These are phyloP conservation scores for Iguana delicatissima DNA, from an alignment of 2,797 vertebrate species.

Conservation along the genomic window DNA sequence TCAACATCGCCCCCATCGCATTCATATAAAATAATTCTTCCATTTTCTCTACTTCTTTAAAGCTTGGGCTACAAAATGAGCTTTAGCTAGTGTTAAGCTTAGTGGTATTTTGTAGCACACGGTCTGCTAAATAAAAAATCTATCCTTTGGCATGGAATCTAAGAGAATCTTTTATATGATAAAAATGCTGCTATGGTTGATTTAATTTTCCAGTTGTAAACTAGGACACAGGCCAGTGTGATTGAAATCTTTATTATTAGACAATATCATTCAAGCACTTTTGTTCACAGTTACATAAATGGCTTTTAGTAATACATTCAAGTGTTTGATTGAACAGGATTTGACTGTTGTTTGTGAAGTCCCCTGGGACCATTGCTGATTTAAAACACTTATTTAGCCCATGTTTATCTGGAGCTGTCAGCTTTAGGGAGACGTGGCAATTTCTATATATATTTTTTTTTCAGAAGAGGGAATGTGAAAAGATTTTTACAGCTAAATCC, in stretches of 20 bases:
- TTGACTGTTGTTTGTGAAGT: conserved; percentile 65
- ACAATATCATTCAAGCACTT: conserved; percentile 66
- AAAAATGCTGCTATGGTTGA: conserved; percentile 72
- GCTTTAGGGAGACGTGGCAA: conserved; percentile 63
- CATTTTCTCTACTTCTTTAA: conserved; percentile 54
- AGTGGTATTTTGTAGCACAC: conserved; percentile 56
- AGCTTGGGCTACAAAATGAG: conserved; percentile 61
- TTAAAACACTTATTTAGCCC: conserved; percentile 70
- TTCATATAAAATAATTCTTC: conserved; percentile 68
- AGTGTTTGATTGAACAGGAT: conserved; percentile 56
- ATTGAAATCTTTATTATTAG: conserved; percentile 79
- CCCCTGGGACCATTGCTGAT: conserved; percentile 58
- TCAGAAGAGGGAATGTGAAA: conserved; percentile 47
- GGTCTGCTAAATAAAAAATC: conserved; percentile 82
- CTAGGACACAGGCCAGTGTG: conserved; percentile 62
- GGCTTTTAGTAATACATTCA: conserved; percentile 65
- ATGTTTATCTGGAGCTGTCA: conserved; percentile 69
- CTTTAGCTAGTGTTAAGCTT: conserved; percentile 66
- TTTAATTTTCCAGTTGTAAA: conserved; percentile 75
- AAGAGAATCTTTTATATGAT: conserved; percentile 74
- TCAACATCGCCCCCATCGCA: conserved; percentile 39
- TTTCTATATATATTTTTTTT: conserved; percentile 27
- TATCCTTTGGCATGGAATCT: conserved; percentile 70
- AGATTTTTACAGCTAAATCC: conserved; percentile 56
- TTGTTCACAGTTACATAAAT: conserved; percentile 61